Evolutionary conservation across 2,888 invertebrate genomes (phyloP).

Genomic region (Mechanitis messenoides): DNA sequence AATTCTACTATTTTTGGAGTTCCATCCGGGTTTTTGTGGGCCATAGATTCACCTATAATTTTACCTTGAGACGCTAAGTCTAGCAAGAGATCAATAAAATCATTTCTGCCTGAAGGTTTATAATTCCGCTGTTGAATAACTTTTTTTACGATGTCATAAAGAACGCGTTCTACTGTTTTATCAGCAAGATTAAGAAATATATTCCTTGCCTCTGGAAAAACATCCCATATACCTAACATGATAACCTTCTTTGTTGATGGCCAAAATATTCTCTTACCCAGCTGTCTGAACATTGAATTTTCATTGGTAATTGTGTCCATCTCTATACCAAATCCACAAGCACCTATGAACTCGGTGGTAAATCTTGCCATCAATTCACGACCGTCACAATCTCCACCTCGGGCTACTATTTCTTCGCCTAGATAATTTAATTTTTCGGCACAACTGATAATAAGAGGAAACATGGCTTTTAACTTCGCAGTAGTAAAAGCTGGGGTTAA

Average conservation of each 20-base stretch:
- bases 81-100: constrained; percentile 44
- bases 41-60: constrained; percentile 51
- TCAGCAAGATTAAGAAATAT: constrained; percentile 30
- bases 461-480: constrained; percentile 58
- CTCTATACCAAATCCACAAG: constrained; percentile 46
- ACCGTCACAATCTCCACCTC: constrained; percentile 38
- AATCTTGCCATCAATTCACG: constrained; percentile 46
- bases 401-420: constrained; percentile 27
- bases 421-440: constrained; percentile 47
- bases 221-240: constrained; percentile 37
- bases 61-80: constrained; percentile 45
- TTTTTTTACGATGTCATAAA: constrained; percentile 38
- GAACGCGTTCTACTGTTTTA: constrained; percentile 27
- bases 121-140: constrained; percentile 47
- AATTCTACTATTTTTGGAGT: constrained; percentile 41
- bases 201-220: constrained; percentile 43
- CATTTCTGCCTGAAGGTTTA: constrained; percentile 44
- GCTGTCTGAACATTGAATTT: constrained; percentile 39
- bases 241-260: constrained; percentile 32
- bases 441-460: constrained; percentile 53
- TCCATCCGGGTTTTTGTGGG: constrained; percentile 43
- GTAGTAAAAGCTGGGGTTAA: constrained; percentile 59
- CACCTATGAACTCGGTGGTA: constrained; percentile 48
- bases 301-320: constrained; percentile 40
- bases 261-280: constrained; percentile 38